These are phyloP conservation scores for Spondyliosoma cantharus DNA, from an alignment of 2,797 vertebrate genomes.

Conservation along the genomic window DNA sequence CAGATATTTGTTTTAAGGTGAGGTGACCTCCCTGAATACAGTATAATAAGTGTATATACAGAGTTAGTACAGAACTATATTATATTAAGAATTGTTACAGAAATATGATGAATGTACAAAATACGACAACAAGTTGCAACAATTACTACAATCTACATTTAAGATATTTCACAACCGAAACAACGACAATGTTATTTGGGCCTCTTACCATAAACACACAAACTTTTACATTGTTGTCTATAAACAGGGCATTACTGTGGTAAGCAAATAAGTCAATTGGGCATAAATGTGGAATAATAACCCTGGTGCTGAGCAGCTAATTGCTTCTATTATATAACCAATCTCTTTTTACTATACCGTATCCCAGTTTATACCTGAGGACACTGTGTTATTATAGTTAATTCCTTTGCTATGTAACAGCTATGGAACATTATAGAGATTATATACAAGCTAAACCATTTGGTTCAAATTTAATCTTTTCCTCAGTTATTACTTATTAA, in stretches of 20 bases:
- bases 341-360: neutral
- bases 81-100: neutral
- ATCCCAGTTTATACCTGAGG: neutral
- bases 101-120: neutral
- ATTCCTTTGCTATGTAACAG: neutral
- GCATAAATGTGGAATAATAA: neutral
- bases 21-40: neutral
- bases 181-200: neutral
- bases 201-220: neutral
- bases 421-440: neutral
- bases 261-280: neutral
- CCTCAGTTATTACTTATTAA: neutral
- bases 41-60: conserved; percentile 1
- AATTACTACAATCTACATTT: neutral
- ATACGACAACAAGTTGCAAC: neutral
- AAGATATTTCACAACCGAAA: neutral
- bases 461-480: neutral
- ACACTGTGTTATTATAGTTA: neutral
- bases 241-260: neutral
- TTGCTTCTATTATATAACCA: neutral
- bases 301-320: neutral
- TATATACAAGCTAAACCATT: neutral
- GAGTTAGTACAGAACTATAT: neutral
- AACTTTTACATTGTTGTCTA: neutral
- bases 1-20: neutral